Conservation (phyloP, 2,113 vertebrate species). For the Diadophis punctatus region DNA sequence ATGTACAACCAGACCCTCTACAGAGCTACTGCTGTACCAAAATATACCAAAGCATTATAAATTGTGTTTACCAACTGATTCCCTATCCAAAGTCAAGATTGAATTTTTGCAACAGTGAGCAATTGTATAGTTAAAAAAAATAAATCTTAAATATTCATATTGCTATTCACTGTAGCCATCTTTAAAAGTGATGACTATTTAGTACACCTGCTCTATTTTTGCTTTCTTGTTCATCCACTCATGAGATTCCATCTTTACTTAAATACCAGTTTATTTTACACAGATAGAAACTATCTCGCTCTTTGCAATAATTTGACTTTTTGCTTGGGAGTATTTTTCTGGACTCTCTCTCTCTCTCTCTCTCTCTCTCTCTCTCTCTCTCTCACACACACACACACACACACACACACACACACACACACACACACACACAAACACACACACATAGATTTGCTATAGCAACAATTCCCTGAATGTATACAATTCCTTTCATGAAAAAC, state of each 20-base stretch:
- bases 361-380: too few species aligned
- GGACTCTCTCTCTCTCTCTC: too few species aligned
- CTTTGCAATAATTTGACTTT: background rate
- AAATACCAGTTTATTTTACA: background rate
- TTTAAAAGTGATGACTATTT: background rate
- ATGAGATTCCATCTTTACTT: background rate
- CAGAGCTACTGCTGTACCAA: background rate
- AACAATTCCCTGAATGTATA: background rate
- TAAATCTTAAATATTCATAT: background rate
- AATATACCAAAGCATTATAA: background rate
- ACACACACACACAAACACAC: background rate
- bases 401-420: background rate
- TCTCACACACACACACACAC: background rate
- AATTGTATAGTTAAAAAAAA: background rate
- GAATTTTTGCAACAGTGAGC: background rate
- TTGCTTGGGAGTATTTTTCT: background rate
- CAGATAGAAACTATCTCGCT: background rate
- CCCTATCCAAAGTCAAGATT: background rate
- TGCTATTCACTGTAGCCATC: background rate
- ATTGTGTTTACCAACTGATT: background rate
- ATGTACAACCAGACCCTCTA: background rate
- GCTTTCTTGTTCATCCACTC: background rate
- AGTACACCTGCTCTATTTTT: background rate
- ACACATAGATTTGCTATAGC: background rate
- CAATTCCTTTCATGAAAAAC: background rate